These are phyloP conservation scores for Neopipo cinnamomea DNA, from an alignment of 2,113 vertebrate genomes.

Conservation along the genomic window DNA sequence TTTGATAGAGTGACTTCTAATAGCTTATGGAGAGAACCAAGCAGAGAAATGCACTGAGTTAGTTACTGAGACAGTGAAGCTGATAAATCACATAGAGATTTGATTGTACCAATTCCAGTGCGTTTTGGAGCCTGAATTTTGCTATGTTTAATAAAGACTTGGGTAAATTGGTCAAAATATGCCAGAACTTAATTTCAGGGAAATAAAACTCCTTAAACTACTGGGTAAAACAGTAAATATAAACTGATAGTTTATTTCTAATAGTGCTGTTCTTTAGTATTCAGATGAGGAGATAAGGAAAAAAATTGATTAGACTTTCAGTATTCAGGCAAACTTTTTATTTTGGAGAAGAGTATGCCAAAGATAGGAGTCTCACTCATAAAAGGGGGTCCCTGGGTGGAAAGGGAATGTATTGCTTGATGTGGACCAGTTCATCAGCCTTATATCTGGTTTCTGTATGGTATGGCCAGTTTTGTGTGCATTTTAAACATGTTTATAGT, in stretches of 20 bases:
- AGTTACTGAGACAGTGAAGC: conserved; percentile 7
- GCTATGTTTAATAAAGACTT: not conserved
- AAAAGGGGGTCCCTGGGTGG: not conserved
- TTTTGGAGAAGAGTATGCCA: not conserved
- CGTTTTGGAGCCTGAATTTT: not conserved
- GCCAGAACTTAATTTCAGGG: not conserved
- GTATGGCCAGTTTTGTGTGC: not conserved
- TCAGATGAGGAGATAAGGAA: not conserved
- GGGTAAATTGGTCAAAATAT: not conserved
- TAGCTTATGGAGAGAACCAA: not conserved
- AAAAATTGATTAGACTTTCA: not conserved
- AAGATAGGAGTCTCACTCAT: not conserved
- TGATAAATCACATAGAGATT: conserved; percentile 4
- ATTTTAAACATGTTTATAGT: not conserved
- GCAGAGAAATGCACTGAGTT: not conserved
- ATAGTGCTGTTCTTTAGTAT: not conserved
- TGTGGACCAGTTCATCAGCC: not conserved
- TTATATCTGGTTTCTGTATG: not conserved
- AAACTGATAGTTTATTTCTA: not conserved
- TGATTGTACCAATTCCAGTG: not conserved
- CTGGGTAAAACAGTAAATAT: not conserved
- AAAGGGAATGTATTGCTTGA: not conserved
- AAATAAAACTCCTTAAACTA: not conserved
- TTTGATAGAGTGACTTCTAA: conserved; percentile 47
- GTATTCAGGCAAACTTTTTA: not conserved